Base-by-base conservation (phyloP, 2,888 invertebrate genomes). In the Lysandra bellargus region DNA sequence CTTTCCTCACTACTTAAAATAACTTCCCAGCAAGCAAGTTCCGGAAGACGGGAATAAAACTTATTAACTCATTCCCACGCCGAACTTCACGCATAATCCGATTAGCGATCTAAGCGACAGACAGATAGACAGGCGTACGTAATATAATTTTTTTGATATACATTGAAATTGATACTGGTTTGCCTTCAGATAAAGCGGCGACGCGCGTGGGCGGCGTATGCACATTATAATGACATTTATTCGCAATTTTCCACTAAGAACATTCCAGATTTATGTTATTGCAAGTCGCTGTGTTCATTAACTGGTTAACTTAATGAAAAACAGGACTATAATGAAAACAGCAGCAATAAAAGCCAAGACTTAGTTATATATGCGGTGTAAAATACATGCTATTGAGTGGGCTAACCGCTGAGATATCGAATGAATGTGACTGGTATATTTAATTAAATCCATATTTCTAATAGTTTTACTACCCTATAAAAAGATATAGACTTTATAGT, bases 101-200 rank as follows among this genome's bases (percentile, higher is more conserved):
- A 33, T 69, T 33, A 69, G 33, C 69, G 69, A 69, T 69, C 33
- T 69, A 17, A 69, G 33, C 69, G 33, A 69, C 69, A 37, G 69
- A 69, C 69, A 69, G 69, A 69, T 33, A 69, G 69, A 69, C 69
- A 69, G 69, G 17, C 69, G 23, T 69, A 69, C 14, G 69, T 69
- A 37, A 69, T 23, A 69, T 5, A 69, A 69, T 69, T 69, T 69
- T 17, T 33, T 33, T 14, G 14, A 69, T 69, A 69, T 33, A 4
- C 14, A 57, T 57, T 61, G 14, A 17, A 44, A 49, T n/a, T 73
- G 73, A 79, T 84, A 88, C 87, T 86, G 84, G 89, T 89, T 89
- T 85, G 85, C 89, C 88, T 90, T 90, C 89, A 92, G 92, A 92
- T 92, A 17, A 14, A 3, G 37, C 69, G 69, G 69, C 82, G 90